Base-by-base conservation (phyloP, 92 coral and sea anemone genomes). In the Parazoanthus atlanticus region DNA sequence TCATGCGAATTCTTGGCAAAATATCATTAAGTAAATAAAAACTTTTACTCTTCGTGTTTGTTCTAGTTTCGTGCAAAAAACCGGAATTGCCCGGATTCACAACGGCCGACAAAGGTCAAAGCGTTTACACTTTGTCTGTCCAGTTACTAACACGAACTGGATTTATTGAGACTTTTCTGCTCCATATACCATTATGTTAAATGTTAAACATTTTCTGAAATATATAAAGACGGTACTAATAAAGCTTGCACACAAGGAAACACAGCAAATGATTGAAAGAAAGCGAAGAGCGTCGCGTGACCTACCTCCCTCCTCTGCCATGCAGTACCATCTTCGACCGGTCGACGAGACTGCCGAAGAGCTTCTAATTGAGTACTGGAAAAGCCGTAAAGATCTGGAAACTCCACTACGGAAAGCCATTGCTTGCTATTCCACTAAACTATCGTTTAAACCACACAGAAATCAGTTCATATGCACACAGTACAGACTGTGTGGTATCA, bases 391-490 rank as follows among this genome's bases (percentile, higher is more conserved):
- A 49, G 88, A 70, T 40, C 81, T 86, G 25, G 92, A 74, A 75
- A 86, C 80, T 70, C 90, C 90, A 86, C 81, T 70, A 54, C 94
- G 94, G 61, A 89, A 92, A 56, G 94, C 92, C 94, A 92, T 92
- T 31, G 61, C 30, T 75, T 66, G 5, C 41, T 28, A 17, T 23
- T 84, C n/a, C 26, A 15, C 15, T 29, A 84, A 84, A 69, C 54
- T 47, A 19, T 61, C n/a, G 69, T 19, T 61, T 61, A 61, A 61
- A 21, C 26, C 40, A 72, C 76, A 72, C 17, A 28, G 34, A 52
- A 75, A 47, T 33, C 11, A 36, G 6, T 19, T 19, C 3, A 47
- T 43, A 46, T 41, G 31, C 38, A 41, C 36, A 3, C 80, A 76
- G 30, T 38, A n/a, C 61, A 34, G 11, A 19, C 12, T 3, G 10